Base-by-base conservation (phyloP, 2,797 vertebrate genomes). In the Tinamus major region DNA sequence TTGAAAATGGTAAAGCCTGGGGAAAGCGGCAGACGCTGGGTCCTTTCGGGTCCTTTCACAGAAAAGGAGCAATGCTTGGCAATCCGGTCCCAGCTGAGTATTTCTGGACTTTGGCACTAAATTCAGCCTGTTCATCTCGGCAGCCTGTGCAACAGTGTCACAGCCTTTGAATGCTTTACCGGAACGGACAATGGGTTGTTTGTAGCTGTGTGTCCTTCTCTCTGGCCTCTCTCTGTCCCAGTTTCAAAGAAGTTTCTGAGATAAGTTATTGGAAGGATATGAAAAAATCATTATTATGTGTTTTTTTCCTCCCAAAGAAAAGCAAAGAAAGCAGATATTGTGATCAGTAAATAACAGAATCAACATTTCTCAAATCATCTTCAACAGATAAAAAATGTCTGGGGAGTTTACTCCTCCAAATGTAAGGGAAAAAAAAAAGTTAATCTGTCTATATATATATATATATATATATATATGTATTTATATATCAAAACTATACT, bases 11-110 rank as follows among this genome's bases (percentile, higher is more conserved):
- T 7, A 35, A 56, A 63, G 4, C 12, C 31, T 42, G 29, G 41
- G 10, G 41, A 70, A 71, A 84, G 10, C 42, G 20, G 35, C 29
- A 70, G 49, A 24, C 27, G 69, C 8, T 20, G n/a, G 14, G 48
- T 24, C 20, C 48, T 6, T 48, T 55, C 7, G 6, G 33, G 53
- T 35, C 24, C 21, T 26, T 37, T 37, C 24, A 12, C 0, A 35
- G 41, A 42, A 55, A 0, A 27, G 79, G 56, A 82, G 71, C 59
- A 33, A 61, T 0, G 0, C 10, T 89, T 29, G 55, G n/a, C 51
- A 85, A 26, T 8, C 19, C 53, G 21, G 1, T 17, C 44, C 14
- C 83, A 19, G 5, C 0, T 0, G 26, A 53, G 41, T 8, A 15
- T 6, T 69, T 64, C 9, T 41, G 67, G 27, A 65, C 16, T 18